A percentile compares a stretch with the other conserved stretches of the same genome.
Conservation (phyloP, 1,140 invertebrate species). For the Drosophila lowei region DNA sequence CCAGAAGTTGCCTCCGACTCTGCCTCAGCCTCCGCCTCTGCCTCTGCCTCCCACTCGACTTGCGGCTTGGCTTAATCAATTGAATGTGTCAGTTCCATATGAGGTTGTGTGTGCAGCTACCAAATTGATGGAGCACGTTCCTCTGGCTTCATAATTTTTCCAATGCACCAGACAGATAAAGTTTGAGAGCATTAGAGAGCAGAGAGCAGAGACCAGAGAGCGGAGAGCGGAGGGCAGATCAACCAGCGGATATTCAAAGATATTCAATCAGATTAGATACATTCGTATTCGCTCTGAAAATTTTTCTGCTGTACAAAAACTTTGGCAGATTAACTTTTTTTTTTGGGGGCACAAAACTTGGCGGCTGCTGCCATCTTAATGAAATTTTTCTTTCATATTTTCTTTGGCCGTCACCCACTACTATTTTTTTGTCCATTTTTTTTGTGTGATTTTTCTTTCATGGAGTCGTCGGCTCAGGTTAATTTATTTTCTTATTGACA, state of each 20-base stretch:
- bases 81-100: slow-evolving; percentile 73
- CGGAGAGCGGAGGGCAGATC: slow-evolving; percentile 5
- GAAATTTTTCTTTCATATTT: slow-evolving; percentile 61
- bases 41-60: neutral
- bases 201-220: neutral
- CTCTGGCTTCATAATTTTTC: slow-evolving; percentile 44
- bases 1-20: slow-evolving; percentile 45
- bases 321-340: slow-evolving; percentile 56
- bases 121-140: slow-evolving; percentile 76
- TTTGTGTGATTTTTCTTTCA: slow-evolving; percentile 1
- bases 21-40: no score
- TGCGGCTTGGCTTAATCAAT: slow-evolving; percentile 75
- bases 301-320: slow-evolving; percentile 35
- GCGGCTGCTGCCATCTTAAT: slow-evolving; percentile 65
- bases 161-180: slow-evolving; percentile 25
- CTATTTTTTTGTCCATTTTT: neutral
- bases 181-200: slow-evolving; percentile 26
- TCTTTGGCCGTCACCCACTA: slow-evolving; percentile 11
- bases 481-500: slow-evolving; percentile 63
- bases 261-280: slow-evolving; percentile 35
- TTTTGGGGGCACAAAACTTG: slow-evolving; percentile 26
- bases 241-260: slow-evolving; percentile 34
- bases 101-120: slow-evolving; percentile 37
- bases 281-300: slow-evolving; percentile 40
- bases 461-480: slow-evolving; percentile 19